Evolutionary conservation across 2,113 vertebrate genomes (phyloP).

Genomic region (Melanerpes formicivorus): DNA sequence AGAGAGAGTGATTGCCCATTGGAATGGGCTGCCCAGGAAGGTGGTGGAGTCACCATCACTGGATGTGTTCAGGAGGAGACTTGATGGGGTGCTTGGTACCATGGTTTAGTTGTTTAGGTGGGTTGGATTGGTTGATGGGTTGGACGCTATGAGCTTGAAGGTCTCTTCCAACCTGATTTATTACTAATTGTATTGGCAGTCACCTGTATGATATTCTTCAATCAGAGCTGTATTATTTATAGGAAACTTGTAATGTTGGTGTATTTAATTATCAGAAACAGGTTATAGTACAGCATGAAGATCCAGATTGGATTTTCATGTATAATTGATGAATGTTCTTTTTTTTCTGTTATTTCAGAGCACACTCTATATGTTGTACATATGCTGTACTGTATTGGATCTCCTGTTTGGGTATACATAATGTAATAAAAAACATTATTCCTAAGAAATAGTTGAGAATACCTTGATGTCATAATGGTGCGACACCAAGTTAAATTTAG

Average conservation of each 20-base stretch:
- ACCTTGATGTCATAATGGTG: not conserved
- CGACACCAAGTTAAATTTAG: not conserved
- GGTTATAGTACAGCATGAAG: not conserved
- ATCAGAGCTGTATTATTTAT: not conserved
- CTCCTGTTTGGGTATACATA: not conserved
- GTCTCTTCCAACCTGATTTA: too few relatives aligned
- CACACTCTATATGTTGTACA: not conserved
- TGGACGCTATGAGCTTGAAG: too few relatives aligned
- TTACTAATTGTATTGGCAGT: not conserved
- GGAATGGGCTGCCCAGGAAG: too few relatives aligned
- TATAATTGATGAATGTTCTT: not conserved
- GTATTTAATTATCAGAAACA: not conserved
- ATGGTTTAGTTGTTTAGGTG: too few relatives aligned
- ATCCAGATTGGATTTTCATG: not conserved
- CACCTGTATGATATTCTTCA: not conserved
- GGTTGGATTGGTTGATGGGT: too few relatives aligned
- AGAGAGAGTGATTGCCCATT: too few relatives aligned
- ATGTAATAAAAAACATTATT: not conserved
- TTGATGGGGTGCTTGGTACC: too few relatives aligned
- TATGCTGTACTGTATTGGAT: not conserved
- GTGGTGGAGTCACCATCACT: too few relatives aligned
- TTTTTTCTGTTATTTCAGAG: slow-evolving; percentile 4
- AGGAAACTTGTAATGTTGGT: not conserved
- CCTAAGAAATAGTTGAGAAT: not conserved
- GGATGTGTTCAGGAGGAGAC: too few relatives aligned